Conservation (phyloP, 2,113 vertebrate species). For the Irena cyanogastra region DNA sequence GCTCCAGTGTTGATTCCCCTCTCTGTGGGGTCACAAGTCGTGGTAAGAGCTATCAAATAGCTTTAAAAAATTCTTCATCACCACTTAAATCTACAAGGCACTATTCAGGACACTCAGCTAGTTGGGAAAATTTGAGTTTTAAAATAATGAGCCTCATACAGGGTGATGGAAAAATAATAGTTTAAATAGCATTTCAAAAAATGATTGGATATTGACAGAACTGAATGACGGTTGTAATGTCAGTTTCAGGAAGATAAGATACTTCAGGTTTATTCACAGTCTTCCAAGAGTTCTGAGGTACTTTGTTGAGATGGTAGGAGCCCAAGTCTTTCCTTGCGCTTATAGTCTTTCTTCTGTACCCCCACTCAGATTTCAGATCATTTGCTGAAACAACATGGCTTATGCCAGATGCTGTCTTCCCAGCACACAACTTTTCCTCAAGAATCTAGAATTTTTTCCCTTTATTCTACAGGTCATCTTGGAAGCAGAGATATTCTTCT, state of each 20-base stretch:
- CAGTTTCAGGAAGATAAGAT: not conserved
- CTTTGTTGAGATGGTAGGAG: not conserved
- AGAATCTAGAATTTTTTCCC: not conserved
- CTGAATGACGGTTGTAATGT: not conserved
- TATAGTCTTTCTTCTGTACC: not conserved
- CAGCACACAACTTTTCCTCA: not conserved
- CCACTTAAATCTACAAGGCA: not conserved
- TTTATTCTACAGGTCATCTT: not conserved
- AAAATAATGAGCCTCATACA: not conserved
- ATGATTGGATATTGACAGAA: not conserved
- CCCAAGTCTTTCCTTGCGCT: not conserved
- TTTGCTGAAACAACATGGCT: not conserved
- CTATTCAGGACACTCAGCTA: not conserved
- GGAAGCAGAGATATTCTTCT: not conserved
- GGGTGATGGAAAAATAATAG: not conserved
- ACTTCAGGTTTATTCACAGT: not conserved
- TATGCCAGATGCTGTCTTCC: not conserved
- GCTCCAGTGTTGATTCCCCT: fast-evolving
- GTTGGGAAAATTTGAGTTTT: not conserved
- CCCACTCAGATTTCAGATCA: not conserved
- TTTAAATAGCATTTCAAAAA: not conserved
- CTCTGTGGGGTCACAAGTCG: not conserved
- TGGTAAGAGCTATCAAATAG: not conserved
- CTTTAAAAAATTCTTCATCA: not conserved
- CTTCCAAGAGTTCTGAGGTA: not conserved